phyloP scores from a whole-genome alignment of 1,140 invertebrate species.

The Drosophila azteca region DNA sequence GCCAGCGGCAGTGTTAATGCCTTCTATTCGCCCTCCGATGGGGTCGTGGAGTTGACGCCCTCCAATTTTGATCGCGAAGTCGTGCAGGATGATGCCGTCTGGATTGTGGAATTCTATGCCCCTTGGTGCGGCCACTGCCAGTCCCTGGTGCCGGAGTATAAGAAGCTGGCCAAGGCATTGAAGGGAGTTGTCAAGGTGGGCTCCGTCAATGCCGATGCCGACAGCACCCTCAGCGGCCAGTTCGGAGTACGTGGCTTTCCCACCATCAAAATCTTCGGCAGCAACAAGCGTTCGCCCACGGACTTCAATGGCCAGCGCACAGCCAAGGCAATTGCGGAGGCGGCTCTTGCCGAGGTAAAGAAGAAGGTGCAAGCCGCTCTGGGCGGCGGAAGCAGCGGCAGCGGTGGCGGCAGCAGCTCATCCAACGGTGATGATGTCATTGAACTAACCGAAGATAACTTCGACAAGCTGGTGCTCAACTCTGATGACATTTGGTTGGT shows the following conservation, averaged over 20 bases:
- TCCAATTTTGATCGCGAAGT: conserved; percentile 96
- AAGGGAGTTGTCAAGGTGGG: conserved; percentile 97
- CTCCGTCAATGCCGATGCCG: conserved; percentile 95
- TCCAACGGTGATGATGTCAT: conserved; percentile 90
- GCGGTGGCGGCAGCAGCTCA: conserved; percentile 42
- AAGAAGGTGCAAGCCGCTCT: conserved; percentile 74
- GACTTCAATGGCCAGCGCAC: conserved; percentile 95
- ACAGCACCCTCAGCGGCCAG: conserved; percentile 91
- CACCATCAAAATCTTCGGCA: conserved; percentile 97
- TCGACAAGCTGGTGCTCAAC: conserved; percentile 94
- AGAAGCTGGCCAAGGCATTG: conserved; percentile 93
- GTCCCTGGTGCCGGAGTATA: conserved; percentile 92
- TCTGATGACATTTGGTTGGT: conserved; percentile 98
- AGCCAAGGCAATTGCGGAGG: conserved; percentile 93
- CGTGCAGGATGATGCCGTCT: conserved; percentile 92
- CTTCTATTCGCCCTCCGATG: conserved; percentile 91
- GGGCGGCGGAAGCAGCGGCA: conserved; percentile 65
- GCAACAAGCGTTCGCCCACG: conserved; percentile 93
- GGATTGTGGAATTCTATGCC: conserved; percentile 95
- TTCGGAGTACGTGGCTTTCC: conserved; percentile 96
- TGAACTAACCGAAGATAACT: conserved; percentile 97
- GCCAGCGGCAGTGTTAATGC: conserved; percentile 84
- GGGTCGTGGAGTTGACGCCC: conserved; percentile 95
- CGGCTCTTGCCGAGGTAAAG: conserved; percentile 86
- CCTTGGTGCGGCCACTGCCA: conserved; percentile 97